A percentile compares a stretch with the other conserved stretches of the same genome.
phyloP scores from a whole-genome alignment of 2,113 vertebrate genomes.

The Callocephalon fimbriatum region DNA sequence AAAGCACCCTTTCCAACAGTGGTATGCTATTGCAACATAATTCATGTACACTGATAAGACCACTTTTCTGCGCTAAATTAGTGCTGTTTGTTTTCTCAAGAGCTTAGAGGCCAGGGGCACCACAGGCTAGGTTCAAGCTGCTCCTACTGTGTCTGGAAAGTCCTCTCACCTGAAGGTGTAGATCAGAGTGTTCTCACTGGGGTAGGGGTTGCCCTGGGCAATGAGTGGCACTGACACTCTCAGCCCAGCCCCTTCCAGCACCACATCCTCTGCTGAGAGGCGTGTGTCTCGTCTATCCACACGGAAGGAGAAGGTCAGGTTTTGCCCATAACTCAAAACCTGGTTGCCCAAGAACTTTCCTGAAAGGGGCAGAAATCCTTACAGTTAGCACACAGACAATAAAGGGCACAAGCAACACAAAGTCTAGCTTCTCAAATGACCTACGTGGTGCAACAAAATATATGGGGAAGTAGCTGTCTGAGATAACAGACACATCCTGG shows the following conservation, averaged over 20 bases:
- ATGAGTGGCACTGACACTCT: slow-evolving; percentile 91
- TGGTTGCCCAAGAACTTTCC: slow-evolving; percentile 93
- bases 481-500: slow-evolving; percentile 88
- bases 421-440: not conserved
- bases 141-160: not conserved
- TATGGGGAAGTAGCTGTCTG: slow-evolving; percentile 92
- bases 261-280: slow-evolving; percentile 93
- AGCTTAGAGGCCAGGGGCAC: not conserved
- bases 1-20: not conserved
- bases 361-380: slow-evolving; percentile 65
- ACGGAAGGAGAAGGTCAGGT: slow-evolving; percentile 90
- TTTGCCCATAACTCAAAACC: slow-evolving; percentile 92
- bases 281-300: slow-evolving; percentile 90
- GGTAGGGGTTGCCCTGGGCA: slow-evolving; percentile 95
- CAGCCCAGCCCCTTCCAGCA: slow-evolving; percentile 89
- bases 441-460: slow-evolving; percentile 95
- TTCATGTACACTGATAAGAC: not conserved
- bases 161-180: slow-evolving; percentile 89
- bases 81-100: not conserved
- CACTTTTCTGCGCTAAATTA: not conserved
- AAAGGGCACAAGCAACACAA: not conserved
- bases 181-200: slow-evolving; percentile 83
- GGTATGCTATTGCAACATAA: not conserved
- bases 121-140: not conserved
- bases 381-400: not conserved